Percentiles rank a stretch among this genome's conserved stretches.
Evolutionary conservation across 1,140 invertebrate species (phyloP).

Genomic region (Rhyzopertha dominica): DNA sequence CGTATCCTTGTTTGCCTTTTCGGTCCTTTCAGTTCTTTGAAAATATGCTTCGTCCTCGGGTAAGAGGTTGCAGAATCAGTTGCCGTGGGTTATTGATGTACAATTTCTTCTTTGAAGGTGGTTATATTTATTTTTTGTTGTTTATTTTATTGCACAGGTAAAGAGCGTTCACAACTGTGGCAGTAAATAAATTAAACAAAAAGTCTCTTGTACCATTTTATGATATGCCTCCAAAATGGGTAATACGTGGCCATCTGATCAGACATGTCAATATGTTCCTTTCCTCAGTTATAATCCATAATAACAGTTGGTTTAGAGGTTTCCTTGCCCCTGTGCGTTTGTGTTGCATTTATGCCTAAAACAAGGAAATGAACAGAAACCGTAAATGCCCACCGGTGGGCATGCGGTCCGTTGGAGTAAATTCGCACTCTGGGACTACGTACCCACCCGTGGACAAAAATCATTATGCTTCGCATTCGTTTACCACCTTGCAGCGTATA

Average conservation of each 20-base stretch:
- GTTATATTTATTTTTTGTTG: constrained; percentile 10
- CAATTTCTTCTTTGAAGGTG: constrained; percentile 5
- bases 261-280: constrained; percentile 37
- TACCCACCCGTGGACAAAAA: no score
- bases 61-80: background rate
- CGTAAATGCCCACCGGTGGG: no score
- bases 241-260: constrained; percentile 42
- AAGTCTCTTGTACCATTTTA: constrained; percentile 42
- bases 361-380: no score
- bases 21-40: constrained; percentile 5
- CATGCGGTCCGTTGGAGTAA: no score
- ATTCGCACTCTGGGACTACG: no score
- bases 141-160: constrained; percentile 9
- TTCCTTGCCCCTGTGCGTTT: constrained; percentile 9
- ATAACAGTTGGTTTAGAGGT: constrained; percentile 37
- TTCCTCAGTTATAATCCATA: constrained; percentile 41
- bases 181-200: constrained; percentile 35
- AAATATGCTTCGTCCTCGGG: background rate
- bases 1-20: constrained; percentile 6
- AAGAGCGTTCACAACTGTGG: constrained; percentile 35
- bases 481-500: no score
- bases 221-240: constrained; percentile 31
- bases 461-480: no score
- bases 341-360: no score
- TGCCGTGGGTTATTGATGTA: background rate